A percentile compares a stretch with the other conserved stretches of the same genome.
phyloP scores from a whole-genome alignment of 1,140 invertebrate genomes.

The Cylas formicarius region DNA sequence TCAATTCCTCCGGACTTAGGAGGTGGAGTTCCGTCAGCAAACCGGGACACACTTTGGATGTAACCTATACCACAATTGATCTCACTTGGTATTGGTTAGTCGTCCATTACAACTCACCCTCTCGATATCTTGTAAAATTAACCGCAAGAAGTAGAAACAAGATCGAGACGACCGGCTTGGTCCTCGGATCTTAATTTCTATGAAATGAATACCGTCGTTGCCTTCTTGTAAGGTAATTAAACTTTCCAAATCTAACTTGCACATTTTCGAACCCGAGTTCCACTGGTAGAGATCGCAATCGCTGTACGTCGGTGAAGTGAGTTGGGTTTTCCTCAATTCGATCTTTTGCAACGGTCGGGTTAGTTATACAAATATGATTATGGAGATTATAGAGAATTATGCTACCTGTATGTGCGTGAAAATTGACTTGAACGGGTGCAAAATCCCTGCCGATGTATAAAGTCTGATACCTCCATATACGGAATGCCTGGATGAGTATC shows the following conservation, averaged over 20 bases:
- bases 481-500: slow-evolving; percentile 46
- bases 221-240: slow-evolving; percentile 62
- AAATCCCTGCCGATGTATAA: slow-evolving; percentile 49
- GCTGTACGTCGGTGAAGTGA: slow-evolving; percentile 43
- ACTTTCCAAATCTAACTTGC: slow-evolving; percentile 63
- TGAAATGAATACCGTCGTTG: slow-evolving; percentile 47
- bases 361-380: neutral
- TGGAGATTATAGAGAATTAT: slow-evolving; percentile 9
- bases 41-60: slow-evolving; percentile 60
- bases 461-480: slow-evolving; percentile 65
- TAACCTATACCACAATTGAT: slow-evolving; percentile 42
- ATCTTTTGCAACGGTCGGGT: slow-evolving; percentile 41
- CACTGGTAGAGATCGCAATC: slow-evolving; percentile 74
- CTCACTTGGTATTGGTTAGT: neutral
- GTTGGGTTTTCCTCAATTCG: slow-evolving; percentile 54
- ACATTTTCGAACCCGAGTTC: slow-evolving; percentile 72
- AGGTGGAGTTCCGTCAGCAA: slow-evolving; percentile 58
- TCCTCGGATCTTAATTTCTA: slow-evolving; percentile 70
- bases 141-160: slow-evolving; percentile 70
- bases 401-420: slow-evolving; percentile 65
- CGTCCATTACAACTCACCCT: slow-evolving; percentile 41
- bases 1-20: slow-evolving; percentile 57
- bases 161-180: slow-evolving; percentile 51
- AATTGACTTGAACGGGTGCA: slow-evolving; percentile 56
- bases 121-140: slow-evolving; percentile 64